These are phyloP conservation scores for Erebia epiphron DNA, from an alignment of 2,888 invertebrate species.

Conservation along the genomic window DNA sequence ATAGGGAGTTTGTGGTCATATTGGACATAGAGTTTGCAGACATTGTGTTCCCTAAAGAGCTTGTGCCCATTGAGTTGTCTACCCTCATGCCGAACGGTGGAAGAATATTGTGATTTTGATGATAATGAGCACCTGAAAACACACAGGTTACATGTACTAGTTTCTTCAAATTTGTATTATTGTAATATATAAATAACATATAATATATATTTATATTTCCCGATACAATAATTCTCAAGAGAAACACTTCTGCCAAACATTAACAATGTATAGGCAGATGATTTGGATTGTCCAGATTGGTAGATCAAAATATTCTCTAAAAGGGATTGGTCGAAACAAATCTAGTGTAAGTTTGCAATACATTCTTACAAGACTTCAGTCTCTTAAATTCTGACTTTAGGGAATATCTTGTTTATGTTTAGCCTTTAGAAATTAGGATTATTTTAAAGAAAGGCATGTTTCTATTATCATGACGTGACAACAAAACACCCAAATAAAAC, in stretches of 20 bases:
- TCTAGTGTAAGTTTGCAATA: no score
- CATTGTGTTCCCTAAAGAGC: slow-evolving; percentile 44
- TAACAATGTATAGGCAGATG: neutral
- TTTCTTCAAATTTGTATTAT: neutral
- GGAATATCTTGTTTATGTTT: neutral
- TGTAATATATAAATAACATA: no score
- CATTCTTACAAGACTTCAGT: no score
- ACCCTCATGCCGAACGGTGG: slow-evolving; percentile 80
- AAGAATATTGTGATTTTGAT: slow-evolving; percentile 75
- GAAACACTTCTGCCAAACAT: neutral
- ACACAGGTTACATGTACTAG: slow-evolving; percentile 22
- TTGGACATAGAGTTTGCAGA: slow-evolving; percentile 41
- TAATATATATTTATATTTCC: neutral
- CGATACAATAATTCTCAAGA: neutral
- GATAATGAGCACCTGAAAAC: slow-evolving; percentile 79
- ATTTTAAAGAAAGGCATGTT: neutral
- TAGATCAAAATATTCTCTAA: neutral
- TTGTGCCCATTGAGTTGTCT: slow-evolving; percentile 58
- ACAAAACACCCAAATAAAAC: neutral
- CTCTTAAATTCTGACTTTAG: neutral
- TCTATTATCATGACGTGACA: neutral
- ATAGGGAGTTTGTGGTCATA: slow-evolving; percentile 40
- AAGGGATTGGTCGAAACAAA: no score
- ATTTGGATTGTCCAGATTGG: neutral
- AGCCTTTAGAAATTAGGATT: no score